Base-by-base conservation (phyloP, 1,140 invertebrate species). In the Radopholus similis region DNA sequence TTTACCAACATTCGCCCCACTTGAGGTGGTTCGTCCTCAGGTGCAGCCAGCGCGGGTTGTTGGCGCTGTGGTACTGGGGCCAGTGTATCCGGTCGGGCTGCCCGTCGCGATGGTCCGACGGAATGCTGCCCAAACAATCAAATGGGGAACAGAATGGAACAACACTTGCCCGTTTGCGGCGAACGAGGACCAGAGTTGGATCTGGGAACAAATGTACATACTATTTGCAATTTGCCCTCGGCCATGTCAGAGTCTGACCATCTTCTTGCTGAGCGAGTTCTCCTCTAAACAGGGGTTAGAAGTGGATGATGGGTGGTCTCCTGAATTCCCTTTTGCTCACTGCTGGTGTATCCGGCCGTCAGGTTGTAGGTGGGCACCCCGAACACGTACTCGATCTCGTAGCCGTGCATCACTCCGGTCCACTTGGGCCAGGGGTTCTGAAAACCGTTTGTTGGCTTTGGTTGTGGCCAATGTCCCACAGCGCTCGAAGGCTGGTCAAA, bases 371-470 rank as follows among this genome's bases (percentile, higher is more conserved):
- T 70, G 26, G 79, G 79, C 4, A 77, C 76, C 37, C 79, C 79
- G 58, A 81, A 81, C 11, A 83, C 79, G 49, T 68, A 81, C 58
- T 81, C 78, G 26, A 96, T 94, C 84, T 96, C 93, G 83, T 96
- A 93, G 0, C 89, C 94, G 83, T 97, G 94, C 87, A 96, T 89
- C 0, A 93, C 91, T 4, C 93, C 94, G 54, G 93, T 92, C 93
- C 94, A 97, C 51, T 88, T 88, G 1, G 93, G 93, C 93, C 93
- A 97, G 0, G 89, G 90, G 82, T 90, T 92, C 58, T 60, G 23
- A n/a, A 28, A 44, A 18, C 35, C 18, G 18, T 32, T 1, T 15
- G 18, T 28, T 32, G 28, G 18, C 28, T 21, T 56, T 56, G 3
- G 18, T 15, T 56, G 5, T 60, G n/a, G n/a, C 15, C 11, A 30